Base-by-base conservation (phyloP, 23 tunicate genomes). In the Trididemnum clinides region DNA sequence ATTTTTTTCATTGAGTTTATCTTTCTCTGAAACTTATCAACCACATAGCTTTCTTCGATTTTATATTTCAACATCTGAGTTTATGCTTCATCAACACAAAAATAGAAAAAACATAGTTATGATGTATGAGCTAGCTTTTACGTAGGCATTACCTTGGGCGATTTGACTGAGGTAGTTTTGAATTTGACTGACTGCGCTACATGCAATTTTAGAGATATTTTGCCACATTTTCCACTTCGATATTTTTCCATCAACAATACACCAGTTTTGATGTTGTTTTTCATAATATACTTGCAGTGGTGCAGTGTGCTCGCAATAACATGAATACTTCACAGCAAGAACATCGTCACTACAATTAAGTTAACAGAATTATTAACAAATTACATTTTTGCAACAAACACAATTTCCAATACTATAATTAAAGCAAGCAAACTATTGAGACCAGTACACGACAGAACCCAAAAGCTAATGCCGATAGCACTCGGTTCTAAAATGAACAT, bases 211-310 rank as follows among this genome's bases (percentile, higher is more conserved):
- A 25, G 74, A 19, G 3, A 71, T 82, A 0, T 51, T 65, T 21
- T 74, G 33, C 98, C 98, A 95, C 10, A 90, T 57, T 58, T 86
- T 86, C 98, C 98, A 95, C 57, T 90, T 86, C 12, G 93, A 89
- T 5, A 82, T 39, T 34, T 71, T 86, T 15, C 83, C 95, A 69
- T 95, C 93, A 31, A 89, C 12, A 18, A 58, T 33, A 10, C 39
- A 64, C 95, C 95, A 95, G 80, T 95, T 95, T 33, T 90, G 89
- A 66, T 95, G 93, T 25, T 89, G 82, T 31, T 58, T 36, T 28
- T 64, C 28, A 64, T 95, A 95, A 71, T 36, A 89, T 5, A 50
- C 51, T 5, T 86, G 85, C n/a, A 95, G 51, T 1, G 83, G 70
- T 1, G 77, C 78, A 81, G 92, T 86, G 32, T 85, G 54, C 39